Percentiles rank a stretch among this genome's conserved stretches.
phyloP scores from a whole-genome alignment of 35 echinoderm and acorn worm species.

The Anneissia japonica region DNA sequence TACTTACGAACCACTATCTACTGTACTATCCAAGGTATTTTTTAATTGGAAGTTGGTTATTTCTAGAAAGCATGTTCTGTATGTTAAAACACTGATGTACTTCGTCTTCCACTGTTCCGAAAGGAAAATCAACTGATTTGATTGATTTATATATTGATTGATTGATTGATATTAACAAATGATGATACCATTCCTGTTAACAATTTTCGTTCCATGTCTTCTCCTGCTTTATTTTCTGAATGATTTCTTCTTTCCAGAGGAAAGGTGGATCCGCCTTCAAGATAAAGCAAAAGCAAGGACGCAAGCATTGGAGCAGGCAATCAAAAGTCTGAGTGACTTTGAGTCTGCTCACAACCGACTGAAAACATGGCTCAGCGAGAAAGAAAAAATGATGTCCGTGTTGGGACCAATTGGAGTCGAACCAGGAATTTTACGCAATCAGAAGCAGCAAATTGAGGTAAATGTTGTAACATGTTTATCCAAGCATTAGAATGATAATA shows the following conservation, averaged over 20 bases:
- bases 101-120: too few species aligned
- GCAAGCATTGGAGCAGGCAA: conserved; percentile 80
- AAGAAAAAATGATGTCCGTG: conserved; percentile 91
- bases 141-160: not conserved
- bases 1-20: not conserved
- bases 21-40: not conserved
- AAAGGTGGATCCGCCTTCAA: conserved; percentile 88
- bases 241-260: conserved; percentile 55
- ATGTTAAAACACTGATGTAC: not conserved
- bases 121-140: not conserved
- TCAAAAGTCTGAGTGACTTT: conserved; percentile 89
- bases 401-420: conserved; percentile 94
- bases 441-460: conserved; percentile 99
- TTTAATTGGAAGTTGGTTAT: not conserved
- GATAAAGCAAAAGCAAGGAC: conserved; percentile 84
- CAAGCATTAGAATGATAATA: too few species aligned
- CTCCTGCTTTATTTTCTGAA: not conserved
- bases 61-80: not conserved
- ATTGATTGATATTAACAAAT: not conserved
- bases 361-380: conserved; percentile 92
- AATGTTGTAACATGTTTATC: not conserved
- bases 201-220: not conserved
- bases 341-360: conserved; percentile 82
- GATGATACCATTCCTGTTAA: not conserved
- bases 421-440: conserved; percentile 74